Evolutionary conservation across 2,888 invertebrate species (phyloP), one percentile per base, ranked within the genome.

Genomic region (Eupeodes luniger): DNA sequence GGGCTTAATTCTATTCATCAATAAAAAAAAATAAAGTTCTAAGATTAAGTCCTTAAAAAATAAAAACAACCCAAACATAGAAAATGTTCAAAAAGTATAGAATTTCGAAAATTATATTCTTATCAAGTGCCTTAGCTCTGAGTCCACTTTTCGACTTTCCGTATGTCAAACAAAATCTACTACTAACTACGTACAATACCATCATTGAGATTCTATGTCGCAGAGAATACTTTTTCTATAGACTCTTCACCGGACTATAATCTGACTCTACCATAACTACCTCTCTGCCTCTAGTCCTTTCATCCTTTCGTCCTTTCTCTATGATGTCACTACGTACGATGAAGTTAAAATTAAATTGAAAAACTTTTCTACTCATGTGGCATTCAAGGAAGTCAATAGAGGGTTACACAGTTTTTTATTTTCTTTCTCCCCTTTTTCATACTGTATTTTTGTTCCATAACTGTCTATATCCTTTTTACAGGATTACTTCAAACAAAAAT

Each of bases 301-400:
- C 36, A 49, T 57, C 44, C 16, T 36, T 76, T 74, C 59, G 61
- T 74, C 78, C 78, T 88, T 81, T 77, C 81, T 81, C 57, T 85
- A 81, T 81, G 81, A 78, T 40, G 47, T 47, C 47, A 47, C 11
- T 11, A 11, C 47, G 74, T 81, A 57, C 57, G 53, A 78, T 78
- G 78, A 77, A 88, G 81, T 88, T 78, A 59, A 85, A 88, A 88
- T 88, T 84, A 88, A 88, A 88, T 88, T 88, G 88, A 88, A 88
- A 88, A 88, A 88, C 74, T 88, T 88, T 88, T 75, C 88, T 66
- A 81, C 81, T 88, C 74, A 70, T 81, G 75, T 53, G 78, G 74
- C 61, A 72, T 75, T 74, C 88, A 55, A 77, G 77, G 51, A 67
- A 81, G 80, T 74, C 86, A 82, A 44, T 82, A 34, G 79, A 34